Percentiles rank a stretch among this genome's conserved stretches.
Evolutionary conservation across 2,888 invertebrate genomes (phyloP).

Genomic region (Plebejus melissa): DNA sequence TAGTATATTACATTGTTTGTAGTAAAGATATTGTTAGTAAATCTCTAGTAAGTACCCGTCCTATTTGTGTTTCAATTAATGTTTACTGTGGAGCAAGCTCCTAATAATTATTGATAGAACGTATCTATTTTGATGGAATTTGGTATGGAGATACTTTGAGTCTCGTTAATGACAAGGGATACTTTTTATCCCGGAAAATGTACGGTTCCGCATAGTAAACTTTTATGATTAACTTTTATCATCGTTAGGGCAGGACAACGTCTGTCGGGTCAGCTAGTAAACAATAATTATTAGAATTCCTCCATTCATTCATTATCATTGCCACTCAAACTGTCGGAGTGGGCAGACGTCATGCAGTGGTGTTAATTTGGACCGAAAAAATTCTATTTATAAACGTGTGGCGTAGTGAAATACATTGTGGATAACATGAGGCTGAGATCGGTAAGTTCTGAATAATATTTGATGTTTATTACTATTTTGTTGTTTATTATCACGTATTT

Average conservation of each 20-base stretch:
- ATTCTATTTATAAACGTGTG: slow-evolving; percentile 16
- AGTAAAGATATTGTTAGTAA: no score
- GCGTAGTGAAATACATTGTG: slow-evolving; percentile 3
- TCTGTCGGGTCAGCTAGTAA: neutral
- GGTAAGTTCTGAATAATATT: neutral
- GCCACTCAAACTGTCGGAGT: slow-evolving; percentile 23
- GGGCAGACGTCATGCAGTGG: slow-evolving; percentile 26
- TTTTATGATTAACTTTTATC: no score
- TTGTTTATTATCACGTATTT: neutral
- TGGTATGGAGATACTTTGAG: no score
- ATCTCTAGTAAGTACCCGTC: no score
- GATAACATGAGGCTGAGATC: neutral
- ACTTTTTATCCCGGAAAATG: no score
- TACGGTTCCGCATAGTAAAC: no score
- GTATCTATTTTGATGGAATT: neutral
- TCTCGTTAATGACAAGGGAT: no score
- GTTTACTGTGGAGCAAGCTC: neutral
- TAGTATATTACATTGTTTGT: no score
- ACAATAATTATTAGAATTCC: neutral
- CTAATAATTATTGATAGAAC: neutral
- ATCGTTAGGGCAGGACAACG: no score
- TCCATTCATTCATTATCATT: slow-evolving; percentile 27
- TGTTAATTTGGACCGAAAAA: slow-evolving; percentile 20
- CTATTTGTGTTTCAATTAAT: neutral
- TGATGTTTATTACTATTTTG: neutral